phyloP scores from a whole-genome alignment of 2,113 vertebrate genomes.

The Balaenoptera acutorostrata region DNA sequence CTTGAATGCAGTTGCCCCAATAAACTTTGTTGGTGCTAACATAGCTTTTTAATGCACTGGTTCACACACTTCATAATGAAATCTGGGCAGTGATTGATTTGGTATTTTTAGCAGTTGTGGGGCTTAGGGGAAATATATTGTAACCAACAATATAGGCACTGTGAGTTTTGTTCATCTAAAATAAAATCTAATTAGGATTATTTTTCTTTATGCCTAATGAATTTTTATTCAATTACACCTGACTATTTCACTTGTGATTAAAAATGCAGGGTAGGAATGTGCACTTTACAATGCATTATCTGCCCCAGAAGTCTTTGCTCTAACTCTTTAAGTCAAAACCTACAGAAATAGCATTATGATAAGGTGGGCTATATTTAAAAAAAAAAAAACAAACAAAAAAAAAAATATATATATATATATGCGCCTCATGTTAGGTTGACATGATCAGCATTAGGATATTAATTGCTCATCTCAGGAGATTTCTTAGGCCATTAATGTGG shows the following conservation, averaged over 20 bases:
- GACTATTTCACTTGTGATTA: not conserved
- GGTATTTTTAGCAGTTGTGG: slow-evolving; percentile 52
- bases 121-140: slow-evolving; percentile 48
- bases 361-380: not conserved
- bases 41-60: slow-evolving; percentile 72
- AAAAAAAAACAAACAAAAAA: no score
- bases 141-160: not conserved
- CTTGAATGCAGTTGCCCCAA: slow-evolving; percentile 75
- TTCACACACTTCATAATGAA: slow-evolving; percentile 69
- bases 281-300: not conserved
- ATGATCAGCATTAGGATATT: not conserved
- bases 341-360: not conserved
- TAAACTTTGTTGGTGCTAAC: slow-evolving; percentile 76
- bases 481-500: not conserved
- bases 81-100: slow-evolving; percentile 58
- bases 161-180: slow-evolving; percentile 48
- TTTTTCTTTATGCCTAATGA: slow-evolving; percentile 53
- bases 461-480: slow-evolving; percentile 6
- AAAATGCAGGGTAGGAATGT: not conserved
- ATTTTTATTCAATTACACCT: slow-evolving; percentile 46
- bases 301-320: not conserved
- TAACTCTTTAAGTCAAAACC: not conserved
- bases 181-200: slow-evolving; percentile 48
- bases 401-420: not conserved
- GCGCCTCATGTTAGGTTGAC: not conserved